A percentile compares a stretch with the other conserved stretches of the same genome.
Conservation (phyloP, 2,888 invertebrate species). For the Netelia fuscicornis region DNA sequence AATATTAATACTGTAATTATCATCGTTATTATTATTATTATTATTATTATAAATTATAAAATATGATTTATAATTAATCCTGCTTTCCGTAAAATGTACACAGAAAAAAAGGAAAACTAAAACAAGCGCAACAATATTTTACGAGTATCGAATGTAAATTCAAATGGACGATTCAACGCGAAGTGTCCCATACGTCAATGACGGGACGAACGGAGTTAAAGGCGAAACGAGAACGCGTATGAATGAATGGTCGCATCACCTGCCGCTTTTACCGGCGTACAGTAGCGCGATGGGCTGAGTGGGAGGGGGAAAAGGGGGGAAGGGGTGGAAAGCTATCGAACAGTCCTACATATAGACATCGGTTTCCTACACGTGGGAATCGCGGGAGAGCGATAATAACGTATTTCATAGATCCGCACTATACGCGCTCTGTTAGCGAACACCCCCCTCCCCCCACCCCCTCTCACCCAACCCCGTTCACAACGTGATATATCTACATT, state of each 20-base stretch:
- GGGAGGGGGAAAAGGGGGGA: background rate
- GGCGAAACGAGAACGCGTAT: constrained; percentile 40
- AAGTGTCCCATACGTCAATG: background rate
- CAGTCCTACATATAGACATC: constrained; percentile 56
- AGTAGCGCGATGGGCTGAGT: background rate
- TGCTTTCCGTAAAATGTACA: too few species aligned
- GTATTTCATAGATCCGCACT: constrained; percentile 67
- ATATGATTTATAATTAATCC: too few species aligned
- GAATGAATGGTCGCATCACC: constrained; percentile 39
- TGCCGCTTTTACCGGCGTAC: too few species aligned
- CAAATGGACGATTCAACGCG: background rate
- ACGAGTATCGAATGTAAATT: background rate
- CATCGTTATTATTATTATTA: too few species aligned
- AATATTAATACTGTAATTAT: too few species aligned
- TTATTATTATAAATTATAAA: too few species aligned
- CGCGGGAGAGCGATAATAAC: constrained; percentile 68
- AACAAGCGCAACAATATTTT: background rate
- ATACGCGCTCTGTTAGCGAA: constrained; percentile 60
- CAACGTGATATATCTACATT: constrained; percentile 59
- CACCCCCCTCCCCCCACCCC: constrained; percentile 44
- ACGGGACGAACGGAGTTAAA: constrained; percentile 7
- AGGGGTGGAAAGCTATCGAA: too few species aligned
- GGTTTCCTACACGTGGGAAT: constrained; percentile 60
- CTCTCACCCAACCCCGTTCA: constrained; percentile 6
- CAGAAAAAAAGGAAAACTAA: background rate